A percentile compares a stretch with the other conserved stretches of the same genome.
These are phyloP conservation scores for Lethocerus indicus DNA, from an alignment of 1,140 invertebrate genomes.

Conservation along the genomic window DNA sequence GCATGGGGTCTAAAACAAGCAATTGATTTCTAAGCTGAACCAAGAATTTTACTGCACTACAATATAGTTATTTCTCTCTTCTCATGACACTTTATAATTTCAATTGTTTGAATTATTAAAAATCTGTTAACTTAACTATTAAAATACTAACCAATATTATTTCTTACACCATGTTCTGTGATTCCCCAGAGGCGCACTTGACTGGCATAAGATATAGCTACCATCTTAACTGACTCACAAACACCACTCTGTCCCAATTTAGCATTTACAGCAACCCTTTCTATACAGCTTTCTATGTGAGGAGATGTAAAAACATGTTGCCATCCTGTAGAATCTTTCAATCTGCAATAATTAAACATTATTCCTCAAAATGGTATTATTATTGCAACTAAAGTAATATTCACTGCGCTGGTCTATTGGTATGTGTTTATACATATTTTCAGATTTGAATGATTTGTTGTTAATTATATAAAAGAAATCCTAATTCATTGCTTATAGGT, in stretches of 20 bases:
- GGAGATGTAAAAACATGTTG: conserved; percentile 87
- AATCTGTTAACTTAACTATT: neutral
- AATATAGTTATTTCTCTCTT: too few species aligned
- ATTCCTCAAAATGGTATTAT: neutral
- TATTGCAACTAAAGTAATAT: too few species aligned
- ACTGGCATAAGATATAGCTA: conserved; percentile 72
- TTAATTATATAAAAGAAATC: too few species aligned
- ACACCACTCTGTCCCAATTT: conserved; percentile 48
- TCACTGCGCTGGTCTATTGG: too few species aligned
- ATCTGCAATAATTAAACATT: conserved; percentile 30
- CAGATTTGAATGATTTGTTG: too few species aligned
- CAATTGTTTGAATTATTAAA: neutral
- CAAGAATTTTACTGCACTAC: too few species aligned
- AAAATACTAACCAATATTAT: conserved; percentile 53
- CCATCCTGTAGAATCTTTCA: conserved; percentile 93
- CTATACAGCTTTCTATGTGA: conserved; percentile 74
- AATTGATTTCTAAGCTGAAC: too few species aligned
- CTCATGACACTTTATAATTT: neutral
- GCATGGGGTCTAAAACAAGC: too few species aligned
- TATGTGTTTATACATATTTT: too few species aligned
- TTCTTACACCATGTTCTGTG: conserved; percentile 55
- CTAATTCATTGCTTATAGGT: too few species aligned
- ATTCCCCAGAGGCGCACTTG: conserved; percentile 82
- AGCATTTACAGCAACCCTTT: conserved; percentile 85
- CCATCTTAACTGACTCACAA: conserved; percentile 52